Evolutionary conservation across 2,797 vertebrate genomes (phyloP).

Genomic region (Danio choprae): DNA sequence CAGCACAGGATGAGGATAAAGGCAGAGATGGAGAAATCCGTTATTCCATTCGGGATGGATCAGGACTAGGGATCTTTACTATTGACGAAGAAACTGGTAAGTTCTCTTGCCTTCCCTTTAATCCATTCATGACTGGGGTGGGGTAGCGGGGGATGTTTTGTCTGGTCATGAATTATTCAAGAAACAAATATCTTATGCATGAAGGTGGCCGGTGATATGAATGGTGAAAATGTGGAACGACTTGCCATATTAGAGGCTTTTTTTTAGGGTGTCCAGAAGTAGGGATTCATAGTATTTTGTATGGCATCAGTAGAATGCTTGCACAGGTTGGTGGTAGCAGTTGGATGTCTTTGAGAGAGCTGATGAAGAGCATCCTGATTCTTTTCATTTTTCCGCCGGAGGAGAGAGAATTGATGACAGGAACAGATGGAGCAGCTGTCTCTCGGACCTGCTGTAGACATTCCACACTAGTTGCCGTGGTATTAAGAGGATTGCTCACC

Average conservation of each 20-base stretch:
- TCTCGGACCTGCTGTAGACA: conserved; percentile 72
- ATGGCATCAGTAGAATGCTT: conserved; percentile 39
- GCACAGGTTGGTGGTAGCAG: conserved; percentile 35
- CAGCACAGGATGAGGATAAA: conserved; percentile 90
- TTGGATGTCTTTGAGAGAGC: conserved; percentile 54
- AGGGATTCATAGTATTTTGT: conserved; percentile 1
- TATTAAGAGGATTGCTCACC: conserved; percentile 62
- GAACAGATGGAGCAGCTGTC: conserved; percentile 77
- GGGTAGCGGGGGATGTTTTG: conserved; percentile 46
- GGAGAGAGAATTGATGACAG: conserved; percentile 63
- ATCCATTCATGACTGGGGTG: conserved; percentile 20
- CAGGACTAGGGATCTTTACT: conserved; percentile 92
- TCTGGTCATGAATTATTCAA: conserved; percentile 52
- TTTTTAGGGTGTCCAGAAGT: not conserved
- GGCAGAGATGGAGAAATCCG: conserved; percentile 91
- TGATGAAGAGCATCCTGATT: conserved; percentile 63
- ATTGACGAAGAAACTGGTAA: conserved; percentile 97
- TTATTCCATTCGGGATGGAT: conserved; percentile 95
- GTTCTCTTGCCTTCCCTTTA: conserved; percentile 55
- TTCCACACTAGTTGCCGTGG: conserved; percentile 71
- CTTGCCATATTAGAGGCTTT: conserved; percentile 15
- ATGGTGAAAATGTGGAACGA: conserved; percentile 25
- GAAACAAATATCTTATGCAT: conserved; percentile 32
- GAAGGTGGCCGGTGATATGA: conserved; percentile 33
- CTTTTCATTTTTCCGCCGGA: conserved; percentile 66